Conservation (phyloP, 2,113 vertebrate species). For the Aramus guarauna region DNA sequence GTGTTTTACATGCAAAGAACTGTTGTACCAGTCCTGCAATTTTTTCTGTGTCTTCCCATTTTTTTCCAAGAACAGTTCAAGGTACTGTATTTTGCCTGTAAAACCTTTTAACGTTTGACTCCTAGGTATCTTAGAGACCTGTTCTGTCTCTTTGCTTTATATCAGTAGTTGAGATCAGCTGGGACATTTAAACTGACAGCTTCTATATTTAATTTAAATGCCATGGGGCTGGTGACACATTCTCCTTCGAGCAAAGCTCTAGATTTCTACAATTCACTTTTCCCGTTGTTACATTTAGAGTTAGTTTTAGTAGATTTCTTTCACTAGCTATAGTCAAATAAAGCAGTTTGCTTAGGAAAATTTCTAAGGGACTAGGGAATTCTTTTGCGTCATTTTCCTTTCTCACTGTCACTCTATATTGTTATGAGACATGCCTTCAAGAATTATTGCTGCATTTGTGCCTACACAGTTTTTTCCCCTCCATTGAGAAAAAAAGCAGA, state of each 20-base stretch:
- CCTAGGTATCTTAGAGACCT: neutral
- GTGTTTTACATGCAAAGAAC: neutral
- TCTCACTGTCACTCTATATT: neutral
- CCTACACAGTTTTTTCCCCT: neutral
- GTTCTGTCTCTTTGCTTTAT: neutral
- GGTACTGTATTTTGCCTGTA: neutral
- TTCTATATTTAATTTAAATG: constrained; percentile 23
- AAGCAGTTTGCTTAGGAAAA: neutral
- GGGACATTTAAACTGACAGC: neutral
- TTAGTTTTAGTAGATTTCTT: neutral
- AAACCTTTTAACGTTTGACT: neutral
- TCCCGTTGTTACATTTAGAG: neutral
- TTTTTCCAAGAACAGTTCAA: neutral
- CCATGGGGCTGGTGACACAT: neutral
- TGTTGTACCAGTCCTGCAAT: neutral
- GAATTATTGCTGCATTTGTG: neutral
- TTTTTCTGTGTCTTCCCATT: neutral
- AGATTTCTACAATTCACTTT: neutral
- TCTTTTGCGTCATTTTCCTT: neutral
- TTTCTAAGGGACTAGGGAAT: neutral
- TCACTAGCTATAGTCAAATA: neutral
- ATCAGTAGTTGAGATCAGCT: neutral
- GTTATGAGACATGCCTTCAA: neutral
- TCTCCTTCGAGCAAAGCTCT: neutral
- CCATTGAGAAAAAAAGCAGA: neutral